Base-by-base conservation (phyloP, 1,140 invertebrate species). In the Pemphigus obesinymphae region DNA sequence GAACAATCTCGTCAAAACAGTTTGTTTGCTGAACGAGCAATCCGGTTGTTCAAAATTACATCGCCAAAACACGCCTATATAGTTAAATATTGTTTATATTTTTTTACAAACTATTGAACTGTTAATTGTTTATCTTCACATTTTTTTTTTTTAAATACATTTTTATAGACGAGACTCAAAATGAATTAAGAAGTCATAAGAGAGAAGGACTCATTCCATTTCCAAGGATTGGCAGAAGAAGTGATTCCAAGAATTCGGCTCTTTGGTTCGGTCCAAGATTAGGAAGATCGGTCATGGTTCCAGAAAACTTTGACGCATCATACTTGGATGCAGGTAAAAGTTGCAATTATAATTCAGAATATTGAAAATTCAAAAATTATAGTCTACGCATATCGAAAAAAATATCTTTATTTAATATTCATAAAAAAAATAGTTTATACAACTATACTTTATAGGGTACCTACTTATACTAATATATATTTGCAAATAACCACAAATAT, bases 141-240 rank as follows among this genome's bases (percentile, higher is more conserved):
- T n/a, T n/a, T n/a, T n/a, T n/a, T n/a, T n/a, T n/a, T n/a, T n/a
- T n/a, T n/a, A n/a, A n/a, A n/a, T 23, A 78, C 61, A 7, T 37
- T 37, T 82, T 48, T 29, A n/a, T n/a, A 66, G 63, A 82, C 29
- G 63, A 82, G 7, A 70, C 37, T 5, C 66, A 70, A 82, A 43
- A 20, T 45, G 50, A 31, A 63, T 37, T 75, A 10, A 61, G 29
- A 34, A 76, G 40, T 48, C 53, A 82, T 34, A 70, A 75, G 40
- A 76, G 82, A 76, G 82, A 82, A 76, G 82, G 82, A 45, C 72
- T 82, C 13, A 82, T 82, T 50, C 55, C 72, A 13, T 82, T 82
- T 37, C 82, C 82, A 3, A 82, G 82, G n/a, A 63, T 82, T 66
- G 82, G 82, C 29, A 50, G 82, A 40, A 78, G 75, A 40, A 80